Evolutionary conservation across 2,113 vertebrate species (phyloP).

Genomic region (Puffinus mauretanicus): DNA sequence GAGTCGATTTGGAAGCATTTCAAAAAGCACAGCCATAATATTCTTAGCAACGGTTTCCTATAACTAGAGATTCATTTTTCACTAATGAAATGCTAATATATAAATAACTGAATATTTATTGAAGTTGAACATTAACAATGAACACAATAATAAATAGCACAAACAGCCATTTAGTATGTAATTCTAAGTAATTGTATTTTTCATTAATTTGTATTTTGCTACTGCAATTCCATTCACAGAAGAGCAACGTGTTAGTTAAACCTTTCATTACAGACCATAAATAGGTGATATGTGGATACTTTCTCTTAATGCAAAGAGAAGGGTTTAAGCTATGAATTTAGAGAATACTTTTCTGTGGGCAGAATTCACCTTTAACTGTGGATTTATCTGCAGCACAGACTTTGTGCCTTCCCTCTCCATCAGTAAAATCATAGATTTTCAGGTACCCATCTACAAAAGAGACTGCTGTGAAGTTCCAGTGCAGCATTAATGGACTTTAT

Average conservation of each 20-base stretch:
- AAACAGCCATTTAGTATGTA: background rate
- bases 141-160: background rate
- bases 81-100: background rate
- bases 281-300: background rate
- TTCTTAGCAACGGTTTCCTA: background rate
- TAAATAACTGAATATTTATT: conserved; percentile 6
- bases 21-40: background rate
- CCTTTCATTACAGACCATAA: background rate
- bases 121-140: background rate
- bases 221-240: background rate
- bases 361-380: background rate
- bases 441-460: background rate
- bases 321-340: background rate
- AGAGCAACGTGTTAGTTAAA: background rate
- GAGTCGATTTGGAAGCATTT: background rate
- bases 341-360: background rate
- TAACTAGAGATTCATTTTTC: background rate
- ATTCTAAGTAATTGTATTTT: background rate
- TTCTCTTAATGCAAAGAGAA: background rate
- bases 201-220: background rate
- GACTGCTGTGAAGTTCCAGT: background rate
- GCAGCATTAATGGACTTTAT: background rate
- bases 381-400: background rate
- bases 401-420: background rate
- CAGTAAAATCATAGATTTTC: background rate